phyloP scores from a whole-genome alignment of 2,113 vertebrate genomes.

The Chionodraco myersi region DNA sequence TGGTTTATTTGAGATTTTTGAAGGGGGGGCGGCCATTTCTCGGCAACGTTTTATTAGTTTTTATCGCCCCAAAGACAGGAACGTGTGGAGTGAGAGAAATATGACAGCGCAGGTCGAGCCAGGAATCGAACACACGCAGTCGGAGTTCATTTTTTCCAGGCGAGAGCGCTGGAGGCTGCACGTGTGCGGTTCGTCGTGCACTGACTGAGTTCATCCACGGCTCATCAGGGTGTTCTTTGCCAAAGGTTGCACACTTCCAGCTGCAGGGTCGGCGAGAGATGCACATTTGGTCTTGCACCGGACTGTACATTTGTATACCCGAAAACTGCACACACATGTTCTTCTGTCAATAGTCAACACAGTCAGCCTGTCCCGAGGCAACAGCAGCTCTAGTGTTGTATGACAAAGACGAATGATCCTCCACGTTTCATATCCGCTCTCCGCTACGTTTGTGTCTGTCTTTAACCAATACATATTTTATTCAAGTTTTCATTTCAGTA shows the following conservation, averaged over 20 bases:
- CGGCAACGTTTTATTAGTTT: slow-evolving; percentile 60
- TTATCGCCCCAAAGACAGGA: slow-evolving; percentile 49
- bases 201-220: slow-evolving; percentile 16
- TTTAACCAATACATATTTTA: not conserved
- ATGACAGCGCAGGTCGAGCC: slow-evolving; percentile 49
- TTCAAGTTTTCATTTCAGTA: not conserved
- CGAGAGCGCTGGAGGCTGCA: not conserved
- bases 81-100: slow-evolving; percentile 58
- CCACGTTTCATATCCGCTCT: not conserved
- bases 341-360: slow-evolving; percentile 29
- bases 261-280: not conserved
- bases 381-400: not conserved
- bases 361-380: not conserved
- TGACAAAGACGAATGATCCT: not conserved
- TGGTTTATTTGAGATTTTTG: slow-evolving; percentile 60
- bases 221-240: slow-evolving; percentile 35
- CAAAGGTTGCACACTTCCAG: slow-evolving; percentile 26
- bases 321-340: slow-evolving; percentile 55
- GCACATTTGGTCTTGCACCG: slow-evolving; percentile 20
- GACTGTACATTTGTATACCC: slow-evolving; percentile 44
- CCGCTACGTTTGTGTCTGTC: not conserved
- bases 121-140: slow-evolving; percentile 41
- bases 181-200: slow-evolving; percentile 15
- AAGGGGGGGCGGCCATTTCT: slow-evolving; percentile 43
- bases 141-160: slow-evolving; percentile 34